Conservation (phyloP, 2,888 invertebrate species). For the Agelastica alni region DNA sequence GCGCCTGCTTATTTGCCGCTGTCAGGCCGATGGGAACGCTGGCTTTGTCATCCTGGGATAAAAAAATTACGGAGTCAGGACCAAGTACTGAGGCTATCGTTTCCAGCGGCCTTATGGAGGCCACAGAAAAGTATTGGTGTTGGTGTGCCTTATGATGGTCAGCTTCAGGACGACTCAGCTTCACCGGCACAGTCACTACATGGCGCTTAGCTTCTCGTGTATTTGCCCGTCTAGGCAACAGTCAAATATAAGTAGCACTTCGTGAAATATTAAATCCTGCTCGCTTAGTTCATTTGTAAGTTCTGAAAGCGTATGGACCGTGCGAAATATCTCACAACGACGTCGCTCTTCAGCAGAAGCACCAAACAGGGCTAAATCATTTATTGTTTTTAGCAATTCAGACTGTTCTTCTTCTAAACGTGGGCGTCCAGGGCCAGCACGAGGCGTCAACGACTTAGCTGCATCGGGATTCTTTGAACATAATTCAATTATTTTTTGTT, state of each 20-base stretch:
- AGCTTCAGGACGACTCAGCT: too few species aligned
- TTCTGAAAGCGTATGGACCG: constrained; percentile 26
- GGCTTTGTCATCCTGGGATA: constrained; percentile 9
- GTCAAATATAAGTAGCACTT: constrained; percentile 34
- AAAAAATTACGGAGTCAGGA: constrained; percentile 1
- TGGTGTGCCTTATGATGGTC: constrained; percentile 37
- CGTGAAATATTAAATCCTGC: too few species aligned
- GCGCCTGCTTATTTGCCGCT: too few species aligned
- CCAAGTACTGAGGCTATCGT: constrained; percentile 33
- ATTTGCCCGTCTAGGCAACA: constrained; percentile 19
- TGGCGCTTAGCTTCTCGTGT: constrained; percentile 37
- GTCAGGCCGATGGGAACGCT: too few species aligned
- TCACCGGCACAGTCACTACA: constrained; percentile 1
- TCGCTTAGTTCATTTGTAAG: constrained; percentile 26
- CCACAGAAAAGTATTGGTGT: constrained; percentile 41
- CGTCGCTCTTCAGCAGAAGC: constrained; percentile 23
- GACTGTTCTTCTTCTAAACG: constrained; percentile 35
- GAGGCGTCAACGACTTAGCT: constrained; percentile 14
- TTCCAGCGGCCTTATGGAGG: constrained; percentile 39
- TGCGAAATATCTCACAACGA: constrained; percentile 29
- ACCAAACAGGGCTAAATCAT: constrained; percentile 38
- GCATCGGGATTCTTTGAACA: constrained; percentile 18
- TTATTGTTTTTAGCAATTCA: constrained; percentile 37
- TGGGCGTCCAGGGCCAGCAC: constrained; percentile 26
- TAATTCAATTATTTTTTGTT: not conserved